phyloP scores from a whole-genome alignment of 2,113 vertebrate species.

The Etia nguti region DNA sequence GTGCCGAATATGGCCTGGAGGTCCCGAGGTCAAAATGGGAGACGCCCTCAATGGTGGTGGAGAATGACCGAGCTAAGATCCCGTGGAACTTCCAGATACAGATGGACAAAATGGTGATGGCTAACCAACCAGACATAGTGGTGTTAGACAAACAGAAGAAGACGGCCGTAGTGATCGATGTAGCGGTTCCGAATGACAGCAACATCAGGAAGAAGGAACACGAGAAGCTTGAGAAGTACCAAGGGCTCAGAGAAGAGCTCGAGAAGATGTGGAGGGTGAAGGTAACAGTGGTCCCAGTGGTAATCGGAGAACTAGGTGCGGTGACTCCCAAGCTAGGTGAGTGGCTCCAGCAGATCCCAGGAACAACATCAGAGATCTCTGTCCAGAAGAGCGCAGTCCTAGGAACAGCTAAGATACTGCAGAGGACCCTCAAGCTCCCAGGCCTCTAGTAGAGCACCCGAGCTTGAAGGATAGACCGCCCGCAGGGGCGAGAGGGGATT shows the following conservation, averaged over 20 bases:
- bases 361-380: rapidly evolving
- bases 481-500: rapidly evolving
- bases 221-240: rapidly evolving
- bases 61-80: neutral
- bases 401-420: rapidly evolving
- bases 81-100: neutral
- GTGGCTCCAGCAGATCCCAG: rapidly evolving
- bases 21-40: neutral
- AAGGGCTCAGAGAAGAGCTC: neutral
- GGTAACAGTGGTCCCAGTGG: rapidly evolving
- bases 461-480: rapidly evolving
- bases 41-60: rapidly evolving
- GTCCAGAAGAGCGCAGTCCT: neutral
- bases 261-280: rapidly evolving
- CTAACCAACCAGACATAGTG: neutral
- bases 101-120: rapidly evolving
- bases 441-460: neutral
- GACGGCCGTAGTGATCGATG: rapidly evolving
- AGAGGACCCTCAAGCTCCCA: neutral
- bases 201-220: neutral
- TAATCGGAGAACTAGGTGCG: rapidly evolving
- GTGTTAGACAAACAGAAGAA: neutral
- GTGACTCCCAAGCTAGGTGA: neutral
- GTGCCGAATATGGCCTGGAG: too few species aligned
- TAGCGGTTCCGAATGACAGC: rapidly evolving